These are phyloP conservation scores for Tadarida brasiliensis DNA, from an alignment of 2,797 vertebrate species.

Conservation along the genomic window DNA sequence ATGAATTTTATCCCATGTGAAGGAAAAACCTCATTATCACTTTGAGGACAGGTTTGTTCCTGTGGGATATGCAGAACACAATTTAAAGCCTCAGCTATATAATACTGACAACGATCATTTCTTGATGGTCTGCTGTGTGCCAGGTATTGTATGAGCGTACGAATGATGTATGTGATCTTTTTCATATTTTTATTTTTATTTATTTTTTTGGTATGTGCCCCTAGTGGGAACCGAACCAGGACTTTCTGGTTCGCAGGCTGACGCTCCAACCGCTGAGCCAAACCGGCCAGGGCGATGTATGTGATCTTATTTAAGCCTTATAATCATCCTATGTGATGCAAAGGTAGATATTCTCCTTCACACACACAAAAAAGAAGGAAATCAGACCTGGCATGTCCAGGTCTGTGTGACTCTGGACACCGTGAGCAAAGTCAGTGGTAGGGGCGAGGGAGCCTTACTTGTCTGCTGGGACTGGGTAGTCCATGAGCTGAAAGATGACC, in stretches of 20 bases:
- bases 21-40: not conserved
- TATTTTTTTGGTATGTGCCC: too few species aligned
- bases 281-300: too few species aligned
- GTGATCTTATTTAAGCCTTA: not conserved
- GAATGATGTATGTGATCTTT: too few species aligned
- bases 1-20: not conserved
- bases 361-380: not conserved
- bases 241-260: too few species aligned
- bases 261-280: too few species aligned
- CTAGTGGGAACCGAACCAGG: too few species aligned
- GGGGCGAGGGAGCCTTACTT: not conserved
- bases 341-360: not conserved
- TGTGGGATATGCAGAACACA: not conserved
- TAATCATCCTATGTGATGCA: not conserved
- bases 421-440: not conserved
- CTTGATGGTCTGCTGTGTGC: not conserved
- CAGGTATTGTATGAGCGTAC: not conserved
- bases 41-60: constrained; percentile 1
- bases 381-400: too few species aligned
- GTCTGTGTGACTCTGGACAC: not conserved
- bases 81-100: not conserved
- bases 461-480: constrained; percentile 74
- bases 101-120: not conserved
- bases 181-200: too few species aligned
- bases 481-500: constrained; percentile 77